Base-by-base conservation (phyloP, 1,140 invertebrate genomes). In the Zaprionus africanus region DNA sequence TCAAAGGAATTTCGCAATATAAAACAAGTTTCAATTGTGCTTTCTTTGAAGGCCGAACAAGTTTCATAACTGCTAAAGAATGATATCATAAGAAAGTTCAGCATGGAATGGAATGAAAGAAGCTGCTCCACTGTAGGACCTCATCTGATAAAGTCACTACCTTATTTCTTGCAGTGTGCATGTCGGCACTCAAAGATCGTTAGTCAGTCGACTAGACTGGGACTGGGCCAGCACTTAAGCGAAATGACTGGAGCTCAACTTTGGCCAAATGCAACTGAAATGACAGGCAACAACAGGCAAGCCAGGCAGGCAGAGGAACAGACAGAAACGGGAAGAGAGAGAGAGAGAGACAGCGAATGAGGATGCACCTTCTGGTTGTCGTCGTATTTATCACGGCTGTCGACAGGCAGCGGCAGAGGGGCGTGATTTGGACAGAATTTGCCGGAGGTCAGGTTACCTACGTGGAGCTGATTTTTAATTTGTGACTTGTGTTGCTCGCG, bases 331-430 rank as follows among this genome's bases (percentile, higher is more conserved):
- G 19, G 22, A 17, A 22, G 9, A 49, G 4, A 24, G 11, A 22
- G 9, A 22, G 7, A 49, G 4, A 51, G 11, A 51, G 0, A 51
- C 19, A 24, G 11, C 9, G 46, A 24, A 12, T 34, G 53, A 63
- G 66, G 66, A 75, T 70, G 72, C 66, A 68, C 28, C 72, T 62
- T 68, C 62, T 46, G 38, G 66, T 88, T 87, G 84, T 81, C 79
- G 84, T 84, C 83, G 69, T 82, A 87, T 88, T 87, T 88, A 87
- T 88, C 83, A 83, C 67, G 62, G 81, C 74, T 88, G 83, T 87
- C 83, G 63, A 54, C 36, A 63, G 54, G 72, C 31, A 31, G 9
- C 9, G 9, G 31, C 31, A 9, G 36, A 51, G 28, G 41, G 69
- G 68, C 63, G 60, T 60, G 64, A 49, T 67, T 36, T 66, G 68